Conservation (phyloP, 2,797 vertebrate species). For the Onychomys arenicola region DNA sequence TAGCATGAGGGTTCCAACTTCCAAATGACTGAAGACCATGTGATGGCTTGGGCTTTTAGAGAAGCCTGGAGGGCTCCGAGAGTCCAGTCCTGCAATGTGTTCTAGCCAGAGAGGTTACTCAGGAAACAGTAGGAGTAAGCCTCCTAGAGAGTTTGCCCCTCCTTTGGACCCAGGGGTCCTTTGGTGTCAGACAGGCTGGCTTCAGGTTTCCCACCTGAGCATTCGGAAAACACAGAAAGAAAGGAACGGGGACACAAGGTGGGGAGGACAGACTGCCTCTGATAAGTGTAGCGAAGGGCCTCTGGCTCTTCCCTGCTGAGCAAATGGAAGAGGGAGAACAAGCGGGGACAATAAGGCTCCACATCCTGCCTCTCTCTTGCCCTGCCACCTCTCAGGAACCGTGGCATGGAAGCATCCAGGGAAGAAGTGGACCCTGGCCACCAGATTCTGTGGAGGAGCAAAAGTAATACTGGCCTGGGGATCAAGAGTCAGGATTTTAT, state of each 20-base stretch:
- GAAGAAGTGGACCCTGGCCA: background rate
- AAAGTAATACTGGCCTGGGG: background rate
- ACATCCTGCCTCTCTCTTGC: background rate
- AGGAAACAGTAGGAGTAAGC: background rate
- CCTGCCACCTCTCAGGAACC: background rate
- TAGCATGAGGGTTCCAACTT: slow-evolving; percentile 50
- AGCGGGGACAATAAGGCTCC: background rate
- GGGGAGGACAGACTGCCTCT: background rate
- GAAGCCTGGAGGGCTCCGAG: background rate
- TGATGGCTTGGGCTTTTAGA: slow-evolving; percentile 22
- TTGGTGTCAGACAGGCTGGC: background rate
- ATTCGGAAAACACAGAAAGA: slow-evolving; percentile 29
- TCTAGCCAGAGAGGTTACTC: background rate
- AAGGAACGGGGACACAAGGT: background rate
- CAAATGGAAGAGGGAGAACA: background rate
- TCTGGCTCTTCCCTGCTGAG: background rate
- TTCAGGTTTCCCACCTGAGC: slow-evolving; percentile 44
- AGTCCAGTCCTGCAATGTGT: background rate
- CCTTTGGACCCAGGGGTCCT: background rate
- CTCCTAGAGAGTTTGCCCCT: background rate
- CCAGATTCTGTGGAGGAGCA: background rate
- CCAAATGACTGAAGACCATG: slow-evolving; percentile 49
- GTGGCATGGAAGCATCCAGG: background rate
- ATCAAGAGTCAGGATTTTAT: background rate
- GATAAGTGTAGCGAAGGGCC: background rate